Evolutionary conservation across 2,113 vertebrate species (phyloP).

Genomic region (Notiomystis cincta): DNA sequence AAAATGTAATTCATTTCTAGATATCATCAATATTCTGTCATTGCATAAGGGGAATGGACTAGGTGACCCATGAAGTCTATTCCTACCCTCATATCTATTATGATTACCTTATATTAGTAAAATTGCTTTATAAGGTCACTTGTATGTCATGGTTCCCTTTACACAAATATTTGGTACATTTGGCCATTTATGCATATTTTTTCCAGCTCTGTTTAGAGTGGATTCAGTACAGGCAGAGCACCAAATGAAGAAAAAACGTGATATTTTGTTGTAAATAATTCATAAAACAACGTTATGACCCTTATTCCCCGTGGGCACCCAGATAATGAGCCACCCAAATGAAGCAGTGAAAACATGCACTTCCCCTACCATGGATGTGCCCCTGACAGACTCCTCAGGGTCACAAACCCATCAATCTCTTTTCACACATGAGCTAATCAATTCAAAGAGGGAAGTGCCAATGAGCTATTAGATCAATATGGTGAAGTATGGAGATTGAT

Average conservation of each 20-base stretch:
- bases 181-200: neutral
- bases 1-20: constrained; percentile 4
- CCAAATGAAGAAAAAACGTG: neutral
- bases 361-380: neutral
- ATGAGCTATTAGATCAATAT: constrained; percentile 81
- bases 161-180: neutral
- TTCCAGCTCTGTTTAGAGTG: neutral
- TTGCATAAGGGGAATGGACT: constrained; percentile 26
- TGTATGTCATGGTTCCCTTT: neutral
- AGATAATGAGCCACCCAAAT: neutral
- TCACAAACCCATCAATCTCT: constrained; percentile 66
- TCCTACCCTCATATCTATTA: constrained; percentile 51
- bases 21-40: constrained; percentile 28
- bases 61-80: constrained; percentile 48
- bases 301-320: neutral
- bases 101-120: constrained; percentile 44
- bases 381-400: constrained; percentile 48
- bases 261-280: constrained; percentile 27
- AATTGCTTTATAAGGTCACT: constrained; percentile 41
- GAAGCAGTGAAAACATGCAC: neutral
- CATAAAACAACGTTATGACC: neutral
- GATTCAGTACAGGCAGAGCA: neutral
- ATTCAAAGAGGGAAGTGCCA: constrained; percentile 71
- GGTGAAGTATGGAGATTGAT: constrained; percentile 88
- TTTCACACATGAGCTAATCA: constrained; percentile 66